A percentile compares a stretch with the other conserved stretches of the same genome.
Evolutionary conservation across 2,797 vertebrate species (phyloP).

Genomic region (Enoplosus armatus): DNA sequence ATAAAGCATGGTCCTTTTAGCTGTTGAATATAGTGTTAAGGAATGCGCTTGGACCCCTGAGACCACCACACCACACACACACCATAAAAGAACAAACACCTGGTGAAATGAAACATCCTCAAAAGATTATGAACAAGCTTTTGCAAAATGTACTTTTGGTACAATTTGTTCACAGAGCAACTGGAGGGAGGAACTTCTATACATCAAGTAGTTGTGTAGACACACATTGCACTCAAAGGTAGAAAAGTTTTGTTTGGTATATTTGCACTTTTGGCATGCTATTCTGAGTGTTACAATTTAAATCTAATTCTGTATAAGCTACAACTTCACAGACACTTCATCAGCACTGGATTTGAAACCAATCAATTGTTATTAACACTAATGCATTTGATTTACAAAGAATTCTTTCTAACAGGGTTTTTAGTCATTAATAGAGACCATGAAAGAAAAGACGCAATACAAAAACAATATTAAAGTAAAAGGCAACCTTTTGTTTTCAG

Average conservation of each 20-base stretch:
- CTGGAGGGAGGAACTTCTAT: no score
- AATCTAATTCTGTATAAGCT: background rate
- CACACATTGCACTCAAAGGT: background rate
- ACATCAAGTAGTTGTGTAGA: background rate
- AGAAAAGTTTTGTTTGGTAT: background rate
- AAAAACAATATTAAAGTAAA: background rate
- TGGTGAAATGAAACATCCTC: background rate
- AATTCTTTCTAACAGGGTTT: background rate
- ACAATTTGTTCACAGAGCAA: background rate
- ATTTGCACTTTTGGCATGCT: background rate
- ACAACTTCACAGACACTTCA: background rate
- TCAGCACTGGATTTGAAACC: background rate
- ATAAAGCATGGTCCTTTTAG: background rate
- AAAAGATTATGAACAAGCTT: background rate
- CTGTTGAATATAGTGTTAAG: background rate
- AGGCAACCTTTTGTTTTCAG: conserved; percentile 5
- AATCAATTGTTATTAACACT: background rate
- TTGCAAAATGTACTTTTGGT: background rate
- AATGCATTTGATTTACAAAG: background rate
- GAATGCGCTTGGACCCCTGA: background rate
- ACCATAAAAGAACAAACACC: background rate
- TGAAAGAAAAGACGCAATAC: background rate
- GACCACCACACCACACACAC: no score
- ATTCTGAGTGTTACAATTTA: background rate
- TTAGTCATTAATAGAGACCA: background rate